Conservation (phyloP, 1,140 invertebrate species). For the Atopsyche davidsoni region DNA sequence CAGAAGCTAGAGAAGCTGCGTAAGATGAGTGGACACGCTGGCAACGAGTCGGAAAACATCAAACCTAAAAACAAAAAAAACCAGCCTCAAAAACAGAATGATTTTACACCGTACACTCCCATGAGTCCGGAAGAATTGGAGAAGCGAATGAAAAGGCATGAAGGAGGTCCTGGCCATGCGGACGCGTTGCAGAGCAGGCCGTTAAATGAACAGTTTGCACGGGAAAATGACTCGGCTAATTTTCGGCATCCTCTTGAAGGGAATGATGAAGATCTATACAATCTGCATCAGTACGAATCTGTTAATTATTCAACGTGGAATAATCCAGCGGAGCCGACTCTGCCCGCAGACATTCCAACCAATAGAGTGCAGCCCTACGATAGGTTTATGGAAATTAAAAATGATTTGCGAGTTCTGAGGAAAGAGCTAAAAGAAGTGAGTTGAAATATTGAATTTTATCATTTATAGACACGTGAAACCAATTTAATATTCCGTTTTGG, state of each 20-base stretch:
- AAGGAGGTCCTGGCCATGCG: not conserved
- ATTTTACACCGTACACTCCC: slow-evolving; percentile 10
- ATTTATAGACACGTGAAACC: not conserved
- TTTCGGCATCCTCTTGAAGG: too few species aligned
- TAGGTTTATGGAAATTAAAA: slow-evolving; percentile 28
- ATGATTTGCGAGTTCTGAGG: slow-evolving; percentile 20
- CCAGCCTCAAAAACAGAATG: slow-evolving; percentile 10
- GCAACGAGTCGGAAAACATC: slow-evolving; percentile 9
- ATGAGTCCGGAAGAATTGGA: slow-evolving; percentile 15
- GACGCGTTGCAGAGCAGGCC: not conserved
- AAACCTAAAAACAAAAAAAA: not conserved
- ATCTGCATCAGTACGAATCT: slow-evolving; percentile 13
- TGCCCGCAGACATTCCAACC: slow-evolving; percentile 2
- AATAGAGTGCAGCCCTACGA: slow-evolving; percentile 9
- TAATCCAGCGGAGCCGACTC: not conserved
- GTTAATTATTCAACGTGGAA: slow-evolving; percentile 10
- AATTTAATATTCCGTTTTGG: not conserved
- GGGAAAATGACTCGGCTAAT: too few species aligned
- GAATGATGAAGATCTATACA: not conserved
- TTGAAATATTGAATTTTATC: not conserved
- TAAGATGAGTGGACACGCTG: slow-evolving; percentile 34
- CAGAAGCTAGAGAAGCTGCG: slow-evolving; percentile 39
- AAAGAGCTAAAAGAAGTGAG: slow-evolving; percentile 27
- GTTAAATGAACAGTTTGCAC: too few species aligned
- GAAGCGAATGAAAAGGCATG: slow-evolving; percentile 3